Conservation (phyloP, 2,113 vertebrate genomes). For the Empidonax alnorum region DNA sequence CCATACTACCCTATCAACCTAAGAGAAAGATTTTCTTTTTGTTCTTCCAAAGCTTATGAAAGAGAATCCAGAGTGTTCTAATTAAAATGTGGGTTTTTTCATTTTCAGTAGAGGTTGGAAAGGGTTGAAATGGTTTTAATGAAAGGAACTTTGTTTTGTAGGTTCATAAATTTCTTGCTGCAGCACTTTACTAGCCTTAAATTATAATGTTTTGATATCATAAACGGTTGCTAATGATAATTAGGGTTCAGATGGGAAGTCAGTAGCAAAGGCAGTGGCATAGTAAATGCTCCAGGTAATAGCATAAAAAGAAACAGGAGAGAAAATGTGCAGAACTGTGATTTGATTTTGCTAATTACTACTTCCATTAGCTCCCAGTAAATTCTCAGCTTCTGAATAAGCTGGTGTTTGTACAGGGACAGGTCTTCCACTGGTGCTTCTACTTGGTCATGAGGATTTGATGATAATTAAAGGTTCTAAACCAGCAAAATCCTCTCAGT, state of each 20-base stretch:
- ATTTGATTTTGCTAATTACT: background rate
- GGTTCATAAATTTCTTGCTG: background rate
- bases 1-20: background rate
- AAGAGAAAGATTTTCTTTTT: background rate
- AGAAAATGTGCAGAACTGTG: background rate
- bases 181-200: background rate
- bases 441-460: background rate
- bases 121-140: background rate
- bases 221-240: background rate
- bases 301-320: background rate
- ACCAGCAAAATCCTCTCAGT: background rate
- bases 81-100: background rate
- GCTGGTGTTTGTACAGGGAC: background rate
- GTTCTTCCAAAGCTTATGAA: background rate
- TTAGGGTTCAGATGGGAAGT: background rate
- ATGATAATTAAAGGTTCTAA: background rate
- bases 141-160: background rate
- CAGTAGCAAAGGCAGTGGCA: background rate
- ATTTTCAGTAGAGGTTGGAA: background rate
- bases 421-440: background rate
- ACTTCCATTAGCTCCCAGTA: background rate
- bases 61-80: background rate
- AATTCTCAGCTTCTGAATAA: background rate
- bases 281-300: background rate
- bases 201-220: background rate